Evolutionary conservation across 2,888 invertebrate genomes (phyloP), one percentile per base, ranked within the genome.

Genomic region (Rotaria macrura): DNA sequence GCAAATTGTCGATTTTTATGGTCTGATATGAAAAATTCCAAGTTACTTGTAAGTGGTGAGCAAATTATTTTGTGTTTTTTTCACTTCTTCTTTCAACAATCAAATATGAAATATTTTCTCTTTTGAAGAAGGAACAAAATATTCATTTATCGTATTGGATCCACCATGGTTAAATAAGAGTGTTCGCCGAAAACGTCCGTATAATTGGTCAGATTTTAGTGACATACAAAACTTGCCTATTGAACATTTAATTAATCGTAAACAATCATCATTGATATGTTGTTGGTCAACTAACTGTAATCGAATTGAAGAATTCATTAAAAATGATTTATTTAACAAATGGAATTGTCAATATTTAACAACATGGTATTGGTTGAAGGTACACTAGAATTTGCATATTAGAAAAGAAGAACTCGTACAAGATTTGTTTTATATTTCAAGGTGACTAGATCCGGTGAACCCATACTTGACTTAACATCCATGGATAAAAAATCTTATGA

Each of bases 151-250:
- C 85, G 91, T 97, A 34, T 92, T 96, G 88, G 98, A 98, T 92
- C 97, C 97, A 54, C 97, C 97, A 0, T 98, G 97, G 97, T 94
- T 94, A 92, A 97, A 97, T 90, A 96, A 96, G 91, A 96, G 95
- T 87, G 95, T 97, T 84, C 93, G 95, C 88, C 93, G 97, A 87
- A 90, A 91, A 87, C 90, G 89, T 87, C 90, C 88, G 90, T 91
- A 96, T 90, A 91, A 93, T 87, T 95, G 95, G 94, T 93, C 96
- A 92, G 93, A 93, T 87, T 94, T 95, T 89, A 93, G 93, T 87
- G 93, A 94, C 85, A 92, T 97, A 85, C 92, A 93, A 2, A 91
- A 93, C 29, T 92, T 97, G 88, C 94, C 95, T 0, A 79, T 91
- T 4, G 52, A 84, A 29, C 65, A 87, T 12, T 91, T 95, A 0